A percentile compares a stretch with the other conserved stretches of the same genome.
Conservation (phyloP, 2,797 vertebrate species). For the Salarias fasciatus region DNA sequence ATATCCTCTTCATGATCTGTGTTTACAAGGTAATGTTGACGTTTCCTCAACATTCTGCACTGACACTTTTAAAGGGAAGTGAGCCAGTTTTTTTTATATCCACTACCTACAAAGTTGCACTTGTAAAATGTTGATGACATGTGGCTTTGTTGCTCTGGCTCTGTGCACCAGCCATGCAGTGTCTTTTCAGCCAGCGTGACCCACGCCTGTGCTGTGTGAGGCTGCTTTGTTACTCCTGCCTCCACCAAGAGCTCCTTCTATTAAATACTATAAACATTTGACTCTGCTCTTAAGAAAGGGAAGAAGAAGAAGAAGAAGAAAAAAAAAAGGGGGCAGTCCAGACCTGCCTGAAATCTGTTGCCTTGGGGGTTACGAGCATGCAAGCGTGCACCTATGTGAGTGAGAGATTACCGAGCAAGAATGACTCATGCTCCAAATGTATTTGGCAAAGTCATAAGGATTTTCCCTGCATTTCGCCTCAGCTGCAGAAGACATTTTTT, state of each 20-base stretch:
- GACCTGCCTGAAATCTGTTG: conserved; percentile 79
- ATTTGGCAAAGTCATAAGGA: conserved; percentile 74
- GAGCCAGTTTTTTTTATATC: conserved; percentile 3
- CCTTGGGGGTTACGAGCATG: conserved; percentile 59
- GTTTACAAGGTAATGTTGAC: background rate
- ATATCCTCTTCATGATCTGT: background rate
- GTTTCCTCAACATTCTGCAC: background rate
- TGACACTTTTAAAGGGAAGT: conserved; percentile 1
- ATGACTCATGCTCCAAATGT: conserved; percentile 67
- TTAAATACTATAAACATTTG: conserved; percentile 67
- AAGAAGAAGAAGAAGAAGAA: conserved; percentile 10
- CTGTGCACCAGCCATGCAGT: conserved; percentile 10
- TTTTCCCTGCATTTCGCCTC: conserved; percentile 64
- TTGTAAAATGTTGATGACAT: conserved; percentile 10
- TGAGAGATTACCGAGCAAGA: conserved; percentile 66
- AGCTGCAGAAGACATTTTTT: conserved; percentile 57
- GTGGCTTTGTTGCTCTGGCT: conserved; percentile 7
- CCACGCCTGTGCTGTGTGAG: conserved; percentile 3
- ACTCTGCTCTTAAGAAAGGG: conserved; percentile 32
- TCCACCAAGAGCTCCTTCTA: conserved; percentile 33
- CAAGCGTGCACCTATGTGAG: conserved; percentile 61
- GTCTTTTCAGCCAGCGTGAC: background rate
- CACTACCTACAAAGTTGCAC: background rate
- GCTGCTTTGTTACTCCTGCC: conserved; percentile 22
- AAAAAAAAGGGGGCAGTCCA: conserved; percentile 56